phyloP scores from a whole-genome alignment of 2,113 vertebrate genomes.

The Redunca redunca region DNA sequence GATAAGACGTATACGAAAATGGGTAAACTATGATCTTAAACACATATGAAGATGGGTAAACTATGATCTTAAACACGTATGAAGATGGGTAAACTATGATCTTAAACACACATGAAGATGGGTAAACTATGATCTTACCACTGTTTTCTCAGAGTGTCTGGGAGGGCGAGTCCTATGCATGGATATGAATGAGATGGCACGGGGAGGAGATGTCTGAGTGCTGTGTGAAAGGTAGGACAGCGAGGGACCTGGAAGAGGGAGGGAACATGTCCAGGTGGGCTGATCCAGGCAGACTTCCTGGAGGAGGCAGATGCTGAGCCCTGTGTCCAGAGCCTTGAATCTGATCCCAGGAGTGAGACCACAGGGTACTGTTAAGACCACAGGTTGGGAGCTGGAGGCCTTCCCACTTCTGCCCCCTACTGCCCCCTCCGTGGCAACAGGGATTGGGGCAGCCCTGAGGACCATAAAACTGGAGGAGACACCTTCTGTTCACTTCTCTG shows the following conservation, averaged over 20 bases:
- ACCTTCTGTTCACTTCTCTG: not conserved
- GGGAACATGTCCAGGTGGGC: not conserved
- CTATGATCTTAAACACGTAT: not conserved
- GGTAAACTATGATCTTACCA: not conserved
- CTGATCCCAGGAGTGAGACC: not conserved
- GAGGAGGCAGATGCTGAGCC: not conserved
- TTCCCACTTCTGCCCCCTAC: too few species aligned
- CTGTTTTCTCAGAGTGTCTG: not conserved
- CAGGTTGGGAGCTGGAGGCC: not conserved
- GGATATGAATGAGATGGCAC: not conserved
- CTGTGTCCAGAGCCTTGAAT: not conserved
- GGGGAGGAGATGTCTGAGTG: not conserved
- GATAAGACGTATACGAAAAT: not conserved
- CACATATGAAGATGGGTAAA: not conserved
- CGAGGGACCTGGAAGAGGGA: not conserved
- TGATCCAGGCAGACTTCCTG: not conserved
- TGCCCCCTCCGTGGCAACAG: rapidly evolving
- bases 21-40: not conserved
- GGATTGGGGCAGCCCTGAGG: not conserved
- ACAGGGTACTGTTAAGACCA: not conserved
- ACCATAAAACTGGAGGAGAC: not conserved
- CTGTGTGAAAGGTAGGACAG: not conserved
- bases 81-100: not conserved
- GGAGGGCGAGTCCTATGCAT: not conserved
- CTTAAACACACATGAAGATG: not conserved